phyloP scores from a whole-genome alignment of 2,113 vertebrate genomes.

The Aphelocoma coerulescens region DNA sequence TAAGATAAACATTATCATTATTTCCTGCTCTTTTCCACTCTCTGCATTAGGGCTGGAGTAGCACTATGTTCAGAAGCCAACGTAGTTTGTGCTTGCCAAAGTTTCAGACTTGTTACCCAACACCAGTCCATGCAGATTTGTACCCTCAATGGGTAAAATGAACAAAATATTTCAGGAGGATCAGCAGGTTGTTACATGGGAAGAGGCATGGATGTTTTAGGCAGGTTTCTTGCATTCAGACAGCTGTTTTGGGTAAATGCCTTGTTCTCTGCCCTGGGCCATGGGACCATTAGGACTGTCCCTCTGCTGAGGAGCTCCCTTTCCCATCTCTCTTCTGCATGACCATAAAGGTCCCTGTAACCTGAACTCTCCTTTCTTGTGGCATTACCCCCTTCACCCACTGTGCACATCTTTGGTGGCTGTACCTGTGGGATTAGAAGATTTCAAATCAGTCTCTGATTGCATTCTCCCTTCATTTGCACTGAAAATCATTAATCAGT shows the following conservation, averaged over 20 bases:
- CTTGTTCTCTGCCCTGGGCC: background rate
- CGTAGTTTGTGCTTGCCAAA: background rate
- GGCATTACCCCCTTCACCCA: background rate
- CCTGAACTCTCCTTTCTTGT: background rate
- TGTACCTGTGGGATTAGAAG: background rate
- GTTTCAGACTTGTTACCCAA: background rate
- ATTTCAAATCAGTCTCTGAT: background rate
- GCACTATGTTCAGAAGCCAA: background rate
- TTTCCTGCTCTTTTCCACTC: background rate
- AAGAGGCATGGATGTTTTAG: background rate
- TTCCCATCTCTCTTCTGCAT: background rate
- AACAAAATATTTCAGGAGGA: background rate
- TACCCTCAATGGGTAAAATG: background rate
- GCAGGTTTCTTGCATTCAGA: background rate
- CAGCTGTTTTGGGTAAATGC: background rate
- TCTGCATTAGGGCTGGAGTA: background rate
- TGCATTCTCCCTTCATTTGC: background rate
- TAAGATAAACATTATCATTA: background rate
- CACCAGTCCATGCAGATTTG: background rate
- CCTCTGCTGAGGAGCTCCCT: background rate
- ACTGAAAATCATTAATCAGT: background rate
- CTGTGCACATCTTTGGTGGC: fast-evolving
- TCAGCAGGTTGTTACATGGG: background rate
- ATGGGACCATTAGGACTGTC: background rate
- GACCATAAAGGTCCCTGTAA: background rate